A percentile compares a stretch with the other conserved stretches of the same genome.
phyloP scores from a whole-genome alignment of 2,888 invertebrate genomes.

The Leuctra nigra region DNA sequence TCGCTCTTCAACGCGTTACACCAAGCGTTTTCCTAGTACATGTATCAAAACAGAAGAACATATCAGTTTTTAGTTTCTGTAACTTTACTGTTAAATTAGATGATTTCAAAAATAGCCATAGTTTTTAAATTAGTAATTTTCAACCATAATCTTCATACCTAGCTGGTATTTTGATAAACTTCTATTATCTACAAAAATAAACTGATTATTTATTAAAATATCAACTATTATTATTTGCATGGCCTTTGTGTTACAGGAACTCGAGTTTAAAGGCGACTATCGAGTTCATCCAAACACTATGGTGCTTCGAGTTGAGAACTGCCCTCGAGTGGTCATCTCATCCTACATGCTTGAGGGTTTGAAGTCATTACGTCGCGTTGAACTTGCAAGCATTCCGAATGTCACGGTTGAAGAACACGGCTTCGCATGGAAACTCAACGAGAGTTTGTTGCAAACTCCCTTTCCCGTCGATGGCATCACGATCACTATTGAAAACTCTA shows the following conservation, averaged over 20 bases:
- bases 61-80: no score
- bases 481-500: conserved; percentile 42
- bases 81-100: no score
- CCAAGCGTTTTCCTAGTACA: no score
- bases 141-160: no score
- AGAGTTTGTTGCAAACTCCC: conserved; percentile 33
- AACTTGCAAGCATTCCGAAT: conserved; percentile 54
- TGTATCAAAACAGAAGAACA: no score
- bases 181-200: no score
- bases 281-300: conserved; percentile 47
- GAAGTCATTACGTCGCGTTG: conserved; percentile 54
- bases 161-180: no score
- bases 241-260: conserved; percentile 43
- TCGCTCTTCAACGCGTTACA: no score
- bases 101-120: no score
- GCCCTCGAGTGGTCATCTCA: conserved; percentile 53
- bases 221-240: no score
- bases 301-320: conserved; percentile 59
- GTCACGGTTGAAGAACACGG: conserved; percentile 55
- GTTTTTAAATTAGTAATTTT: no score
- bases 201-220: no score
- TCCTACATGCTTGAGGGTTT: conserved; percentile 53
- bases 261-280: conserved; percentile 51
- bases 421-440: conserved; percentile 46
- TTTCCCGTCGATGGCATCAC: conserved; percentile 37